Evolutionary conservation across 2,113 vertebrate species (phyloP), one percentile per base, ranked within the genome.

Genomic region (Mus spicilegus): DNA sequence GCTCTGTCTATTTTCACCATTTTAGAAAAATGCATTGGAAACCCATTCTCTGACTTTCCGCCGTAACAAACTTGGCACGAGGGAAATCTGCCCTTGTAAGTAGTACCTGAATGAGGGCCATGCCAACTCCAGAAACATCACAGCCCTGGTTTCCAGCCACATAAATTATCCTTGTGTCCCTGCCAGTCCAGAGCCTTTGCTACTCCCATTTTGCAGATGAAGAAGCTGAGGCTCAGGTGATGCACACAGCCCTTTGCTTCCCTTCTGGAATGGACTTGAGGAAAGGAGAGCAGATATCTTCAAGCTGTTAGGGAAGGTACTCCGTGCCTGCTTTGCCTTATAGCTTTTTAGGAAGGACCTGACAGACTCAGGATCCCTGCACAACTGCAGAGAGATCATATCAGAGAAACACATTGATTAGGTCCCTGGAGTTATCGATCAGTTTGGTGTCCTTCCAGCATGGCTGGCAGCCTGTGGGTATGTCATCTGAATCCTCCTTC

Each of bases 371-470:
- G 67, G 86, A 94, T 73, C 51, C 72, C 76, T 77, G 86, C 72
- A 30, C 19, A 2, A 58, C 95, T 94, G 89, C 95, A 91, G 92
- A 92, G 88, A 86, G 54, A 76, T 54, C 36, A 82, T 49, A 36
- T 94, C 95, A 7, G 65, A 4, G 78, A 69, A 91, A 75, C 26
- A 82, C 73, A 96, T 78, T 54, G 93, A 96, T 94, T 81, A 95
- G 72, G 6, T 22, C 69, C 90, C 84, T 63, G 33, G 46, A 78
- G 84, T 94, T 92, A 97, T 94, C 12, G 85, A 95, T 77, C 72
- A 28, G 76, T 76, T 90, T 89, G 51, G 26, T 76, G 94, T 78
- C 87, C 69, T 8, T 17, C 70, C 88, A 49, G 86, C 67, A 0
- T 51, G 63, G 54, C 93, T 26, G 22, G 33, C 19, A 8, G 39